Percentiles rank a stretch among this genome's conserved stretches.
These are phyloP conservation scores for Octopus sinensis DNA, from an alignment of 1,140 invertebrate genomes.

Conservation along the genomic window DNA sequence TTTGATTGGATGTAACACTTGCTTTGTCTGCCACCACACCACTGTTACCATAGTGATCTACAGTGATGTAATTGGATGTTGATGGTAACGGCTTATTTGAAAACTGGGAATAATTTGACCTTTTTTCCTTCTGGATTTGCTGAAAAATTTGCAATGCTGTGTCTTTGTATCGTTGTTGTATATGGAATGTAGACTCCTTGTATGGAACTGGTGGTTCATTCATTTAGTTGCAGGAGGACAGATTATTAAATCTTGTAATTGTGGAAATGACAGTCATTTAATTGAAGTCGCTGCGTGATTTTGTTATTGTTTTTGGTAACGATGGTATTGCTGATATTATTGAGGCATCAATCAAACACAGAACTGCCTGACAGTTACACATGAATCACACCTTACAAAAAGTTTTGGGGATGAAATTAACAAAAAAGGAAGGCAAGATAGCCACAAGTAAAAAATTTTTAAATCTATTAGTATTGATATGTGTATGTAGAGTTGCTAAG, in stretches of 20 bases:
- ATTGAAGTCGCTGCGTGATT: no score
- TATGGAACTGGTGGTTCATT: conserved; percentile 35
- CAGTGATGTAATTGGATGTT: conserved; percentile 22
- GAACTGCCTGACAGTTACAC: no score
- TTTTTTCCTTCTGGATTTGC: conserved; percentile 38
- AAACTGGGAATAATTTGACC: neutral
- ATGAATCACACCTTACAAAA: no score
- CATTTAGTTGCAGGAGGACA: conserved; percentile 35
- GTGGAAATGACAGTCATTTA: no score
- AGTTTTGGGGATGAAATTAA: no score
- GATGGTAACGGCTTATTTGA: neutral
- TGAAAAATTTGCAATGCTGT: conserved; percentile 52
- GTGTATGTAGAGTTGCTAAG: no score
- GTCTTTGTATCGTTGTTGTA: conserved; percentile 57
- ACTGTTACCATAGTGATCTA: conserved; percentile 38
- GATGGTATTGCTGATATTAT: no score
- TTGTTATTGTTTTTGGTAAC: no score
- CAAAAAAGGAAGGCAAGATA: no score
- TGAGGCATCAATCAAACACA: no score
- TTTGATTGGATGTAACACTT: conserved; percentile 7
- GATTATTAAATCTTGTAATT: neutral
- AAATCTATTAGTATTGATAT: no score
- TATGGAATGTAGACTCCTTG: conserved; percentile 43
- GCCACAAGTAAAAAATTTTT: no score
- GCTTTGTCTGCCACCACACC: conserved; percentile 30